These are phyloP conservation scores for Zhuqinia jingwanae DNA, from an alignment of 2,888 invertebrate species.

Conservation along the genomic window DNA sequence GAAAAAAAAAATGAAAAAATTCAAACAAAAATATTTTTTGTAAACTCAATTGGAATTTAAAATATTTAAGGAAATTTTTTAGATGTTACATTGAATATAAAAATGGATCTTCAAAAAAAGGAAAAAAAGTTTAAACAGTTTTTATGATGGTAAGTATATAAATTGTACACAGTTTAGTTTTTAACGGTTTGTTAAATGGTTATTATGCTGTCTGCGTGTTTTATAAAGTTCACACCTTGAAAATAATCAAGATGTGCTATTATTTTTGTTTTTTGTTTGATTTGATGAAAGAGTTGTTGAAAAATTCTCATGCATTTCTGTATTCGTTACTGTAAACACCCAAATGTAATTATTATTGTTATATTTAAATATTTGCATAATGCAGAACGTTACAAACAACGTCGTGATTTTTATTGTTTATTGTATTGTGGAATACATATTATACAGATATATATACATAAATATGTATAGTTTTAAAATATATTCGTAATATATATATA, in stretches of 20 bases:
- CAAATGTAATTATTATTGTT: background rate
- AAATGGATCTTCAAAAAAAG: background rate
- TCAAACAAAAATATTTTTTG: constrained; percentile 7
- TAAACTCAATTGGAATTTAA: constrained; percentile 11
- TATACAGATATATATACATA: background rate
- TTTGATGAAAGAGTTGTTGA: background rate
- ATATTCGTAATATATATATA: too few relatives aligned
- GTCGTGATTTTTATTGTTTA: background rate
- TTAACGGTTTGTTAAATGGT: background rate
- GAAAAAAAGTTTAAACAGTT: background rate
- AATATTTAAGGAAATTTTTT: constrained; percentile 1
- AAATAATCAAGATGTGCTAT: background rate
- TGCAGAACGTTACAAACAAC: background rate
- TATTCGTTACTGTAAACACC: too few relatives aligned
- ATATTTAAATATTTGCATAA: background rate
- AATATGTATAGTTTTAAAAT: background rate
- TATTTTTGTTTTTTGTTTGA: background rate
- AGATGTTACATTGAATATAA: background rate
- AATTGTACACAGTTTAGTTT: too few relatives aligned
- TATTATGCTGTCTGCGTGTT: background rate
- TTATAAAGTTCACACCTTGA: background rate
- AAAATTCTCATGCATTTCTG: background rate
- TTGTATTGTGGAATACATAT: background rate
- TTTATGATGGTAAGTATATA: background rate
- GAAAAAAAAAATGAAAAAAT: background rate